Base-by-base conservation (phyloP, 2,797 vertebrate species). In the Muscicapa comitata region DNA sequence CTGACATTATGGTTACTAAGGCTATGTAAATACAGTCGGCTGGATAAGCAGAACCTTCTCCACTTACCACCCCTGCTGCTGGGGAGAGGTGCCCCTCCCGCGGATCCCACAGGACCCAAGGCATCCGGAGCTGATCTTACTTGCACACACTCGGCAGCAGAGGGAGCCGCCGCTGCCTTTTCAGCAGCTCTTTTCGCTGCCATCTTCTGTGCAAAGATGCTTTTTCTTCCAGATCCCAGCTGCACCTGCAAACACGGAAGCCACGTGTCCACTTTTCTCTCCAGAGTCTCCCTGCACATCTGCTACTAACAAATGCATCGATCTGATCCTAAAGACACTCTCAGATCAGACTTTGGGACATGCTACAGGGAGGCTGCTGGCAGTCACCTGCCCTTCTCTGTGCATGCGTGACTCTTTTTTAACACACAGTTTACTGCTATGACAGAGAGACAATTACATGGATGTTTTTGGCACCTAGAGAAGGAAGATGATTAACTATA, bases 181-280 rank as follows among this genome's bases (percentile, higher is more conserved):
- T 98, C 98, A 82, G 97, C 97, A 9, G 97, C 90, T 86, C 97
- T 99, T 95, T 98, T 99, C 31, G 98, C 98, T 95, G 98, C 99
- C 95, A 99, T 98, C 95, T 99, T 99, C 79, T 98, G 98, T 29
- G 99, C 99, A 98, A 99, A 99, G 96, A 99, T 99, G 88, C 99
- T 99, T 97, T 97, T 99, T 95, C 97, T 99, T 70, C 96, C 98
- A 96, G 96, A 97, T 54, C 68, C 92, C 51, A 94, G 59, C 57
- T 95, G 97, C 62, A 92, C 95, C 98, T 98, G 75, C 26, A 85
- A 74, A 47, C 28, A 89, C 51, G 83, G 42, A 93, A 94, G 67
- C 81, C 59, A 25, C 4, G 40, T 29, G 88, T 38, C 74, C 58
- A 20, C 45, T 81, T 61, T 68, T 73, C 55, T 53, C 74, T 83